Evolutionary conservation across 2,888 invertebrate genomes (phyloP).

Genomic region (Strigamia transsilvanica): DNA sequence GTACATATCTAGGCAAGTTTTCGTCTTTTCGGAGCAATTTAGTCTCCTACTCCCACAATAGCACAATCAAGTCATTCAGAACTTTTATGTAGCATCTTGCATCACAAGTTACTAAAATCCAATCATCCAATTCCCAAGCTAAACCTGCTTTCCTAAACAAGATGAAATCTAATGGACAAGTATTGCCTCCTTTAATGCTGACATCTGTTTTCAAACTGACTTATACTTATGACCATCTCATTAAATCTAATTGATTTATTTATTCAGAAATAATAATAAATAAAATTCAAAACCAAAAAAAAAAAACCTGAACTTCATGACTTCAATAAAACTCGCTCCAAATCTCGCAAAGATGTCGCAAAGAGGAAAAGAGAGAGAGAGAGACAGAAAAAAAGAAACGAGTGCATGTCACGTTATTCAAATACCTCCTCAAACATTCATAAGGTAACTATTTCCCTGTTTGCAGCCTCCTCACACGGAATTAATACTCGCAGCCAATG

Average conservation of each 20-base stretch:
- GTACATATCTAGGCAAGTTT: no score
- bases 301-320: not conserved
- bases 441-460: constrained; percentile 36
- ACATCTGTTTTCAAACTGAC: not conserved
- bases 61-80: no score
- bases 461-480: constrained; percentile 35
- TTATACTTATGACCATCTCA: not conserved
- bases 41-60: no score
- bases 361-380: not conserved
- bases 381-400: not conserved
- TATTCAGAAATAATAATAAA: not conserved
- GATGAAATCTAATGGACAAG: not conserved
- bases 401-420: constrained; percentile 36
- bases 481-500: constrained; percentile 36
- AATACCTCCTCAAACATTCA: constrained; percentile 15
- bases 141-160: not conserved
- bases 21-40: no score
- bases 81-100: no score
- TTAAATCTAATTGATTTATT: not conserved
- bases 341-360: not conserved
- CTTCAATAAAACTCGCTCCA: not conserved
- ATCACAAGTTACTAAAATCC: no score
- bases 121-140: no score
- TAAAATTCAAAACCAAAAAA: not conserved
- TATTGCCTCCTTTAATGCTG: not conserved